These are phyloP conservation scores for Onychomys leucogaster DNA, from an alignment of 2,797 vertebrate genomes.

Conservation along the genomic window DNA sequence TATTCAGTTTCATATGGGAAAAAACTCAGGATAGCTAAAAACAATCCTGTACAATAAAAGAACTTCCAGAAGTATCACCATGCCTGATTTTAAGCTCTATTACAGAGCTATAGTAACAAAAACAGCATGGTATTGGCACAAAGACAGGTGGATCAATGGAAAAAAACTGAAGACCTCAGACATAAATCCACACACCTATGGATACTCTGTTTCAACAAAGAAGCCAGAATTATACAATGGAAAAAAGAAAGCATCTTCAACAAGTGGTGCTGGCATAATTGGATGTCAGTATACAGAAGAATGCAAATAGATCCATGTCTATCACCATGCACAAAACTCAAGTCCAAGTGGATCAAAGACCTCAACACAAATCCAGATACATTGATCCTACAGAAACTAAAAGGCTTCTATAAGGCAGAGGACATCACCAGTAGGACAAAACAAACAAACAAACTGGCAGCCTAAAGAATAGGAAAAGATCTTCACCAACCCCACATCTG, in stretches of 20 bases:
- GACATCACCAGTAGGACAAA: neutral
- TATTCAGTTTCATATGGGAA: neutral
- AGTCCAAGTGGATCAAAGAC: neutral
- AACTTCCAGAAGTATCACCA: neutral
- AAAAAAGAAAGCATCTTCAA: neutral
- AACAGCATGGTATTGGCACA: neutral
- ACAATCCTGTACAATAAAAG: neutral
- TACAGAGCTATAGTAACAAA: neutral
- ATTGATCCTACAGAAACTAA: neutral
- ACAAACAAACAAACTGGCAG: no score
- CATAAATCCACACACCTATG: neutral
- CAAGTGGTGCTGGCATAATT: neutral
- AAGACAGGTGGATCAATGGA: neutral
- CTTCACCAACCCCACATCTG: neutral
- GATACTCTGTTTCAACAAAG: neutral
- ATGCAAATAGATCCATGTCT: neutral
- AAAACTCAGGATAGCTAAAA: neutral
- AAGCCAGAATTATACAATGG: neutral
- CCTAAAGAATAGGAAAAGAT: neutral
- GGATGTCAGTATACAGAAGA: neutral
- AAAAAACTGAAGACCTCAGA: neutral
- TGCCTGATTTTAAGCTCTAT: neutral
- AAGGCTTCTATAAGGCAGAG: neutral
- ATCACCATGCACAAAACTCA: neutral
- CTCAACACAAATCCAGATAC: neutral